Evolutionary conservation across 2,888 invertebrate species (phyloP).

Genomic region (Plebejus melissa): DNA sequence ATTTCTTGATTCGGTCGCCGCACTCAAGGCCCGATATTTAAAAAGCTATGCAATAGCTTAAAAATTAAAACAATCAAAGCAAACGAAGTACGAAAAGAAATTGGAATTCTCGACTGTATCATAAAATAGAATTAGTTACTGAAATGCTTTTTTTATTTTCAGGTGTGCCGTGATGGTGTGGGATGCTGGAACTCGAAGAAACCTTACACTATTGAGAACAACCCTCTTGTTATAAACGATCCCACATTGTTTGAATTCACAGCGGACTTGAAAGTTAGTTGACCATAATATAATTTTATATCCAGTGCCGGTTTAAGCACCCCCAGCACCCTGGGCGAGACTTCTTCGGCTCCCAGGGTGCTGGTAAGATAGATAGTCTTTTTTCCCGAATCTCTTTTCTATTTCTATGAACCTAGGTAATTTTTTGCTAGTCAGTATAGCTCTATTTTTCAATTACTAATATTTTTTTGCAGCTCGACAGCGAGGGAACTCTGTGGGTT

Average conservation of each 20-base stretch:
- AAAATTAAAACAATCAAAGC: neutral
- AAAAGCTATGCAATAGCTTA: too few relatives aligned
- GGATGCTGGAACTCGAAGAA: conserved; percentile 85
- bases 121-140: too few relatives aligned
- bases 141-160: neutral
- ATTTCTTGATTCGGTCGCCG: too few relatives aligned
- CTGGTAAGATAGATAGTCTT: too few relatives aligned
- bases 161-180: conserved; percentile 79
- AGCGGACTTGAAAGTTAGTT: neutral
- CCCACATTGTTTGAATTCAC: neutral
- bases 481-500: conserved; percentile 83
- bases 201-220: conserved; percentile 3
- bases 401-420: too few relatives aligned
- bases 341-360: too few relatives aligned
- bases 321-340: too few relatives aligned
- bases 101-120: too few relatives aligned
- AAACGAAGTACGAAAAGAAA: neutral
- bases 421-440: too few relatives aligned
- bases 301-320: too few relatives aligned
- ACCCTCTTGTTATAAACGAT: neutral
- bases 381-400: neutral
- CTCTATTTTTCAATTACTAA: too few relatives aligned
- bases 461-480: conserved; percentile 63
- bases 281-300: neutral
- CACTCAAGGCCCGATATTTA: too few relatives aligned